phyloP scores from a whole-genome alignment of 2,888 invertebrate genomes.

The Crematogaster levior region DNA sequence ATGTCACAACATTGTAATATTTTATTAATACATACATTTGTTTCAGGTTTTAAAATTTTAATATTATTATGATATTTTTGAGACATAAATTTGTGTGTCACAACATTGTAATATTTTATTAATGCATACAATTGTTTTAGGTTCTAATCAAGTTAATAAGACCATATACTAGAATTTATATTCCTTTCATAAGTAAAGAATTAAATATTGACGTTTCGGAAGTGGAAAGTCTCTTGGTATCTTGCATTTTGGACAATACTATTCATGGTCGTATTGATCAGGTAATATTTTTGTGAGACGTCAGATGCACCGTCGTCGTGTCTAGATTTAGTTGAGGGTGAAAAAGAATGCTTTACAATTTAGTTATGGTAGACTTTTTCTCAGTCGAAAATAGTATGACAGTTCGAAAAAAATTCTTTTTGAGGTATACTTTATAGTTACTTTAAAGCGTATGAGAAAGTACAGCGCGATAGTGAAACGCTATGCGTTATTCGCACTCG shows the following conservation, averaged over 20 bases:
- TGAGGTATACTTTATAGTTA: no score
- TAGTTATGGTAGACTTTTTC: no score
- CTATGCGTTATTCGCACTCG: no score
- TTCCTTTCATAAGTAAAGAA: conserved; percentile 98
- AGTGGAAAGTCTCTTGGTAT: conserved; percentile 98
- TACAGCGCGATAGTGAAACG: no score
- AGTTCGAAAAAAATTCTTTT: no score
- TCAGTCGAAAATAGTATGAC: no score
- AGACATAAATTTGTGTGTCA: neutral
- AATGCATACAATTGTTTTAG: conserved; percentile 86
- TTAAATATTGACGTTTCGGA: conserved; percentile 97
- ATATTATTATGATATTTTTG: no score
- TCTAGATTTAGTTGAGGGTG: no score
- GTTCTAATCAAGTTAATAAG: conserved; percentile 98
- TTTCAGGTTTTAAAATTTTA: conserved; percentile 96
- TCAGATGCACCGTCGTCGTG: no score
- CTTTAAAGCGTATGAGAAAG: no score
- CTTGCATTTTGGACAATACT: conserved; percentile 98
- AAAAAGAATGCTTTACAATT: no score
- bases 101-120: neutral
- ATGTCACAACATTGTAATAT: neutral
- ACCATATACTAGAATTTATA: conserved; percentile 99
- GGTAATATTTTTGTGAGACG: conserved; percentile 86
- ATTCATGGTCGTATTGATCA: conserved; percentile 96
- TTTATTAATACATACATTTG: conserved; percentile 20